These are phyloP conservation scores for Melinaea menophilus DNA, from an alignment of 2,888 invertebrate species.

Conservation along the genomic window DNA sequence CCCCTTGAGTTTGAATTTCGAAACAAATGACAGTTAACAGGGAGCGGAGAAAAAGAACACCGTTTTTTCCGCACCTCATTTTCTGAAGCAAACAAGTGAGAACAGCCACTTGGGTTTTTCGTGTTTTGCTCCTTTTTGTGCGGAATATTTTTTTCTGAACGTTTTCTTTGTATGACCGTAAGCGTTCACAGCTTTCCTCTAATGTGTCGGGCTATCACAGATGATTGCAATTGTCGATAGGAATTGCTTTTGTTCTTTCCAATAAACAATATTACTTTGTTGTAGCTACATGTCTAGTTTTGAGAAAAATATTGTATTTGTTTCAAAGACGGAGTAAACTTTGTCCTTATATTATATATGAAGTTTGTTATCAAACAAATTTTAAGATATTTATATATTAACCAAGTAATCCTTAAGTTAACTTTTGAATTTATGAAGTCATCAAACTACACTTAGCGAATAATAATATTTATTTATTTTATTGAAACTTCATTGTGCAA, in stretches of 20 bases:
- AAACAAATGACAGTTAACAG: conserved; percentile 27
- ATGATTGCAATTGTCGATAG: conserved; percentile 27
- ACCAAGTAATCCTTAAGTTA: no score
- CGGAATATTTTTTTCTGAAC: conserved; percentile 32
- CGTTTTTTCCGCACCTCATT: conserved; percentile 36
- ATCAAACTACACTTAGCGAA: no score
- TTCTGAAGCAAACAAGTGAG: conserved; percentile 37
- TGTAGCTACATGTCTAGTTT: neutral
- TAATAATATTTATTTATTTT: no score
- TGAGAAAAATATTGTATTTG: neutral
- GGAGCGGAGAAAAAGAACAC: conserved; percentile 32
- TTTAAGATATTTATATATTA: no score
- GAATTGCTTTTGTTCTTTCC: conserved; percentile 17
- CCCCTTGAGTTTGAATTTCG: conserved; percentile 22
- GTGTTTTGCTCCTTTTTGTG: conserved; percentile 32
- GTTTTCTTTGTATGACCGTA: conserved; percentile 31
- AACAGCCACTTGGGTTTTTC: conserved; percentile 37
- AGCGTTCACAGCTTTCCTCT: conserved; percentile 28
- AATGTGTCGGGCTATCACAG: conserved; percentile 30
- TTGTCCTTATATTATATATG: neutral
- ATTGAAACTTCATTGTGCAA: no score
- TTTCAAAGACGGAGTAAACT: neutral
- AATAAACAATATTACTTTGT: conserved; percentile 15
- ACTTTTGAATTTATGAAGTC: no score
- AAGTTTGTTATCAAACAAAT: no score